Evolutionary conservation across 2,797 vertebrate species (phyloP).

Genomic region (Glossophaga mutica): DNA sequence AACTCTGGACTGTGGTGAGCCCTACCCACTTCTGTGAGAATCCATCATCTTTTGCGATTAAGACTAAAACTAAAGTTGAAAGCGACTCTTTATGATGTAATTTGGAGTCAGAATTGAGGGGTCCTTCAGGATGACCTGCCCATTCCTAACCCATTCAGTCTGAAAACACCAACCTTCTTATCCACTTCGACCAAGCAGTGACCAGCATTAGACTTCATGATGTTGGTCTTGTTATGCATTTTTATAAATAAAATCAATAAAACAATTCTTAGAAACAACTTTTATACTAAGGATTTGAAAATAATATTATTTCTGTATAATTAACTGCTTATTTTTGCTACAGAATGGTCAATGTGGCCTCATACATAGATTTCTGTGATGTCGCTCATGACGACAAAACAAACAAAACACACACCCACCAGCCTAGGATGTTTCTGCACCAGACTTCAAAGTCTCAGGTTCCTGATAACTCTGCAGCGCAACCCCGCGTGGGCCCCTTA

Average conservation of each 20-base stretch:
- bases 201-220: background rate
- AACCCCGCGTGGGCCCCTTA: background rate
- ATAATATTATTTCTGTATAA: background rate
- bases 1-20: background rate
- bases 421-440: background rate
- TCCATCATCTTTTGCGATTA: background rate
- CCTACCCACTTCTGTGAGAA: background rate
- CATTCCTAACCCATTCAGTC: background rate
- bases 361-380: background rate
- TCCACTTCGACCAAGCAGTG: background rate
- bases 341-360: background rate
- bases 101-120: background rate
- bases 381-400: background rate
- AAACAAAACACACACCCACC: background rate
- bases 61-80: background rate
- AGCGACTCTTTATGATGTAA: background rate
- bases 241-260: background rate
- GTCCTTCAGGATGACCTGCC: background rate
- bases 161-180: background rate
- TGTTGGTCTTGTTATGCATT: background rate
- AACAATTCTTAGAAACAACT: background rate
- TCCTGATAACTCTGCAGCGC: background rate
- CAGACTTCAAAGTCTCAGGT: background rate
- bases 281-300: background rate
- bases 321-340: background rate